Evolutionary conservation across 2,888 invertebrate genomes (phyloP).

Genomic region (Chrysopilus asiliformis): DNA sequence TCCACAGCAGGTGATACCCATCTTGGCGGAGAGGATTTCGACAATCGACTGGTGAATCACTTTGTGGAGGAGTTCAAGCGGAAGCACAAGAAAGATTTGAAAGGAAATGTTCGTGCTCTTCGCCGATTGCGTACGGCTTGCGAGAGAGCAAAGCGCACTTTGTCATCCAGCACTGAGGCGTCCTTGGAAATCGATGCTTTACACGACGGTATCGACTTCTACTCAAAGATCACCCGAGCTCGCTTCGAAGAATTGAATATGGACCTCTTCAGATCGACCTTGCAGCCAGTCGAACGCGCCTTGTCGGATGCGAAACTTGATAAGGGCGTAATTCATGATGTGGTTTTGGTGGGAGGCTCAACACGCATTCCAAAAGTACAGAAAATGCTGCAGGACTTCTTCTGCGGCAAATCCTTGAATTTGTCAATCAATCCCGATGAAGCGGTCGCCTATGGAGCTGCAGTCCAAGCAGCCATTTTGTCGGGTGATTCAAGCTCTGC

Average conservation of each 20-base stretch:
- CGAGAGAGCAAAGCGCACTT: conserved; percentile 62
- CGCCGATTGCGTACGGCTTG: conserved; percentile 76
- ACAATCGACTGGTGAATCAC: conserved; percentile 63
- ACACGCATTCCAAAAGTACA: conserved; percentile 87
- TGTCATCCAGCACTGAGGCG: conserved; percentile 65
- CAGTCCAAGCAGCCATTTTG: conserved; percentile 86
- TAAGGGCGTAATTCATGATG: conserved; percentile 64
- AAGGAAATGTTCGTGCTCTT: conserved; percentile 59
- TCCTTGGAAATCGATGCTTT: conserved; percentile 80
- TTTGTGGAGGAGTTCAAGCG: conserved; percentile 66
- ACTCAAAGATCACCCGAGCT: conserved; percentile 68
- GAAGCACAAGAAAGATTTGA: conserved; percentile 56
- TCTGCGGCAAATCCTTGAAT: conserved; percentile 71
- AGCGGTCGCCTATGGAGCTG: conserved; percentile 87
- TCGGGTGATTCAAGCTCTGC: conserved; percentile 55
- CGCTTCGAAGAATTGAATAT: conserved; percentile 84
- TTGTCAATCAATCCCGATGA: conserved; percentile 87
- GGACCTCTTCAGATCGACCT: conserved; percentile 65
- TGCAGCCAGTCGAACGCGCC: conserved; percentile 76
- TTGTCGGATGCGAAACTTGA: conserved; percentile 72
- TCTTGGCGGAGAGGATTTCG: conserved; percentile 67
- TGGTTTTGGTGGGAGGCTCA: conserved; percentile 80
- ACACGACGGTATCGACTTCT: conserved; percentile 81
- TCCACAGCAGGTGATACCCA: conserved; percentile 74
- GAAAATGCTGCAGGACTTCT: conserved; percentile 70